Conservation (phyloP, 2,888 invertebrate genomes). For the Caprella mutica region DNA sequence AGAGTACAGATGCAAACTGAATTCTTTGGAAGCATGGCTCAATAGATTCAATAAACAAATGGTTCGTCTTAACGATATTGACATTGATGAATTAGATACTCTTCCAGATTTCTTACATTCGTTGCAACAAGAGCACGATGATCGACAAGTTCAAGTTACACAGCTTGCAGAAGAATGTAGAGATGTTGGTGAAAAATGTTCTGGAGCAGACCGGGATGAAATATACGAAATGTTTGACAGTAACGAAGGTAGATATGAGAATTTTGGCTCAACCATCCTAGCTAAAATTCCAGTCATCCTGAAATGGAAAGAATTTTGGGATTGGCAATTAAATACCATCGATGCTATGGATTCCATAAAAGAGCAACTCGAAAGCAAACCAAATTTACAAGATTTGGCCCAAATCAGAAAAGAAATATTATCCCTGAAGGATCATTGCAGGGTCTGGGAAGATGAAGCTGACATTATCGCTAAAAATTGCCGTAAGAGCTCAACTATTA, state of each 20-base stretch:
- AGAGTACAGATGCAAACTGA: slow-evolving; percentile 67
- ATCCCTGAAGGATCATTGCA: slow-evolving; percentile 28
- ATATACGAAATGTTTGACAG: slow-evolving; percentile 30
- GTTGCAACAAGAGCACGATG: slow-evolving; percentile 69
- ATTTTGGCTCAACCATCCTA: slow-evolving; percentile 18
- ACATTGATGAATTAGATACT: slow-evolving; percentile 66
- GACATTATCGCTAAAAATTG: slow-evolving; percentile 36
- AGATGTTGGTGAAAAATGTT: slow-evolving; percentile 33
- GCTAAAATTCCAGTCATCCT: slow-evolving; percentile 31
- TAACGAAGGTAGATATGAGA: slow-evolving; percentile 28
- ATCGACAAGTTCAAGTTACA: slow-evolving; percentile 60
- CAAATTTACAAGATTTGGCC: slow-evolving; percentile 16
- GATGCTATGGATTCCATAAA: slow-evolving; percentile 24
- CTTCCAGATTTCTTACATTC: slow-evolving; percentile 66
- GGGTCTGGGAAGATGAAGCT: slow-evolving; percentile 35
- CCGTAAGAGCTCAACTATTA: slow-evolving; percentile 49
- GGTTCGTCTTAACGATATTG: slow-evolving; percentile 66
- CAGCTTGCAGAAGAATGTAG: slow-evolving; percentile 31
- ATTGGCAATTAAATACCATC: slow-evolving; percentile 31
- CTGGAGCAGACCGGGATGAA: slow-evolving; percentile 29
- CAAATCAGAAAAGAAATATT: slow-evolving; percentile 27
- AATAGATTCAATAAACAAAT: slow-evolving; percentile 58
- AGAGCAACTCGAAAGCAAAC: slow-evolving; percentile 29
- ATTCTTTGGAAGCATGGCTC: slow-evolving; percentile 69
- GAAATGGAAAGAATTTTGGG: slow-evolving; percentile 33